These are phyloP conservation scores for Lateolabrax maculatus DNA, from an alignment of 2,797 vertebrate genomes.

Conservation along the genomic window DNA sequence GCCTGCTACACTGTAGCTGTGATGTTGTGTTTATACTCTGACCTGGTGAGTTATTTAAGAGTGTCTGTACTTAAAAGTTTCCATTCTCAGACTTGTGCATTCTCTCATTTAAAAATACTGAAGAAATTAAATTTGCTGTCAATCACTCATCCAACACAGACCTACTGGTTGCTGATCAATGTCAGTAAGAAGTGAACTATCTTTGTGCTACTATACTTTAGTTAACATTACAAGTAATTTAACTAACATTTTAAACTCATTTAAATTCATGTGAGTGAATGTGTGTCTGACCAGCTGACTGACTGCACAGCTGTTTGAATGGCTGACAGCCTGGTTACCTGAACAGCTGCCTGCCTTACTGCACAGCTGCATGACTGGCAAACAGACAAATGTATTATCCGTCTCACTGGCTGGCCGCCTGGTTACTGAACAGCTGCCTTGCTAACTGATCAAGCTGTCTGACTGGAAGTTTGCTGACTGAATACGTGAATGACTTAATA, in stretches of 20 bases:
- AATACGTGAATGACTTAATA: not conserved
- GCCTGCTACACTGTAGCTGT: not conserved
- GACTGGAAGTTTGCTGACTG: slow-evolving; percentile 31
- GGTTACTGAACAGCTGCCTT: slow-evolving; percentile 53
- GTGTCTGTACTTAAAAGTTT: not conserved
- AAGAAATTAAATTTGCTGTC: too few relatives aligned
- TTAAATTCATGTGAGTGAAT: not conserved
- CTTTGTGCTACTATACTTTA: not conserved
- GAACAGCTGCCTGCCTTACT: slow-evolving; percentile 61
- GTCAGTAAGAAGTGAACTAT: not conserved
- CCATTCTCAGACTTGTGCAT: not conserved
- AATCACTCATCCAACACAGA: too few relatives aligned
- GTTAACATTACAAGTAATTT: not conserved
- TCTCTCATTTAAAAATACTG: too few relatives aligned
- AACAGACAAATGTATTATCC: slow-evolving; percentile 59
- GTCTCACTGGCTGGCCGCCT: slow-evolving; percentile 50
- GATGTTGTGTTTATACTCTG: not conserved
- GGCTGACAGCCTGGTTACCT: slow-evolving; percentile 35
- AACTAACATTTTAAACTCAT: not conserved
- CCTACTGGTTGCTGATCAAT: not conserved
- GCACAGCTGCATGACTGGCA: slow-evolving; percentile 63
- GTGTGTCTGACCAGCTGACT: slow-evolving; percentile 16
- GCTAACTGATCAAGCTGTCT: slow-evolving; percentile 34
- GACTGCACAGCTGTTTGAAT: slow-evolving; percentile 50
- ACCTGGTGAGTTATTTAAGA: not conserved